Base-by-base conservation (phyloP, 2,888 invertebrate species). In the Brenthis daphne region DNA sequence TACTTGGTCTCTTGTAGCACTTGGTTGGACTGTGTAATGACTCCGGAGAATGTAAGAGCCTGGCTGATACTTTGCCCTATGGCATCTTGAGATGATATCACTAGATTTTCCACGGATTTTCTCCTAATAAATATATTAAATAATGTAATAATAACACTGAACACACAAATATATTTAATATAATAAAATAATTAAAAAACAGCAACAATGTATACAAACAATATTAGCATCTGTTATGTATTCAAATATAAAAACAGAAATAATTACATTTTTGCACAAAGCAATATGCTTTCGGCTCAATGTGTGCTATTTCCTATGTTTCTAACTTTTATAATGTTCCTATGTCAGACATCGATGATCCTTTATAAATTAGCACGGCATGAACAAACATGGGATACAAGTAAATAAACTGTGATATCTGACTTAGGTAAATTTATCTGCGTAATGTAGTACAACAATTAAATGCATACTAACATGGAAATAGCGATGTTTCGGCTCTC, bases 41-140 rank as follows among this genome's bases (percentile, higher is more conserved):
- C 93, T 54, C 90, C 93, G 0, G 93, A 93, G 83, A 94, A 91
- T 29, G 93, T 94, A 66, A 95, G 90, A 0, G 94, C 94, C 77
- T 94, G 94, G 77, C 94, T 94, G 81, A 94, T 94, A 83, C 94
- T 94, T 79, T 93, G 94, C 24, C 94, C 94, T 69, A 95, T 94
- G 72, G 94, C 94, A 86, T 95, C 95, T 80, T 94, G 95, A 69
- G 95, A 95, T 74, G 94, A 94, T 82, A 94, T 93, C 76, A 95
- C 91, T 71, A 95, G 86, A 81, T 95, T 95, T 81, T 95, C 95
- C 81, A 94, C 94, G 12, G 95, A 95, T 81, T 95, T 95, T 85
- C 94, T 92, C 95, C 95, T 95, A 76, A 6, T 76, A 73, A 68
- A 43, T 61, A 65, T 56, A 13, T 16, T 12, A 47, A 43, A 48